Evolutionary conservation across 1,140 invertebrate genomes (phyloP), one percentile per base, ranked within the genome.

Genomic region (Eriocheir sinensis): DNA sequence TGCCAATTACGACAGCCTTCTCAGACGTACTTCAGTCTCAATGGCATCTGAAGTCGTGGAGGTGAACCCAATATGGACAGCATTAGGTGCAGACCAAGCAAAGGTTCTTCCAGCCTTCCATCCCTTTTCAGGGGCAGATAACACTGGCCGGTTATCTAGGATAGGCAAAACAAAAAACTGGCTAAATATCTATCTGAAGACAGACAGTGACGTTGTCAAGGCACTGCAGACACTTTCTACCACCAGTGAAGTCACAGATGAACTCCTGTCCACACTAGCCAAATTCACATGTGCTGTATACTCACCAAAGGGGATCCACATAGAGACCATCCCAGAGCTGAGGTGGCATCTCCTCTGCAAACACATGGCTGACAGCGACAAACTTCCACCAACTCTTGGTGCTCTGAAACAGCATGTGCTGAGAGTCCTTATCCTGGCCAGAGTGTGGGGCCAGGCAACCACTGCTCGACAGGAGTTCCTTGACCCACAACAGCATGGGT

Each of bases 101-200:
- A 94, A 91, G 17, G 85, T 4, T 44, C 91, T 94, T 15, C 44
- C 85, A 12, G 85, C 93, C 8, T 94, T 94, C 41, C 44, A 94
- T 89, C 40, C 36, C n/a, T 94, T 94, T 38, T 17, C 85, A 15
- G 93, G 86, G 0, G 86, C 93, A 0, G 60, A 92, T 88, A 94
- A 94, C 88, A 79, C 40, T 30, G 86, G 88, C 0, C 36, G 79
- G 38, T 94, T 94, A 36, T 72, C 90, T 17, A 9, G 90, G 40
- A 38, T 92, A 92, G 60, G 60, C 0, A 92, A 92, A 80, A 34
- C 90, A 80, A 92, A 0, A 38, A n/a, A n/a, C n/a, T 92, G 90
- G 90, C 15, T 92, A 0, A 60, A 92, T 2, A 27, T 72, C 3
- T 92, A 6, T 44, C 27, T 93, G 2, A 86, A 86, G 36, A 3